A percentile compares a stretch with the other conserved stretches of the same genome.
Evolutionary conservation across 1,140 invertebrate genomes (phyloP).

Genomic region (Littorina saxatilis): DNA sequence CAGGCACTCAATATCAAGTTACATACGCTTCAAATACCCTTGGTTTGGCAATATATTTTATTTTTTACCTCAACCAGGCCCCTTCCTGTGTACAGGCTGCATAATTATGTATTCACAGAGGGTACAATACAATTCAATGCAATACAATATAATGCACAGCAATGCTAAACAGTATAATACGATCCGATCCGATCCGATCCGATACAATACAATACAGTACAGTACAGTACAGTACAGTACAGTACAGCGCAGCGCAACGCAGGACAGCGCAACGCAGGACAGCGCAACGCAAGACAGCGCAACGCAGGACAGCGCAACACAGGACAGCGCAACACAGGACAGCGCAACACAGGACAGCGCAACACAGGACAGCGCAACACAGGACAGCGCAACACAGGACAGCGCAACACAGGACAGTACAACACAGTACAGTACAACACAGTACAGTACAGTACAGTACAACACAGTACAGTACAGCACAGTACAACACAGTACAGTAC

Average conservation of each 20-base stretch:
- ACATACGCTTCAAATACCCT: too few species aligned
- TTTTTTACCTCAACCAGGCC: too few species aligned
- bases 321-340: neutral
- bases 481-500: conserved; percentile 13
- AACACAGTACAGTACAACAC: conserved; percentile 13
- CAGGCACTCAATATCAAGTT: too few species aligned
- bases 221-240: too few species aligned
- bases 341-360: neutral
- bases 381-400: neutral
- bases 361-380: neutral
- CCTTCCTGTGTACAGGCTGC: too few species aligned
- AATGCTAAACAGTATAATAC: too few species aligned
- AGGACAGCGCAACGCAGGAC: conserved; percentile 1
- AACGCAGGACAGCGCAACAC: neutral
- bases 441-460: neutral
- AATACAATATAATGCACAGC: neutral
- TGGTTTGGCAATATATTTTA: too few species aligned
- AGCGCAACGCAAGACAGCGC: neutral
- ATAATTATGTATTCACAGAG: too few species aligned
- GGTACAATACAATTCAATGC: neutral
- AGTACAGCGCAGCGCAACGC: neutral
- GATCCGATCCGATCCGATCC: too few species aligned
- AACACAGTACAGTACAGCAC: neutral
- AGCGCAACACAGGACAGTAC: conserved; percentile 2
- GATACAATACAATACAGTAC: too few species aligned